Evolutionary conservation across 2,113 vertebrate genomes (phyloP), one percentile per base, ranked within the genome.

Genomic region (Dolichallabes microphthalmus): DNA sequence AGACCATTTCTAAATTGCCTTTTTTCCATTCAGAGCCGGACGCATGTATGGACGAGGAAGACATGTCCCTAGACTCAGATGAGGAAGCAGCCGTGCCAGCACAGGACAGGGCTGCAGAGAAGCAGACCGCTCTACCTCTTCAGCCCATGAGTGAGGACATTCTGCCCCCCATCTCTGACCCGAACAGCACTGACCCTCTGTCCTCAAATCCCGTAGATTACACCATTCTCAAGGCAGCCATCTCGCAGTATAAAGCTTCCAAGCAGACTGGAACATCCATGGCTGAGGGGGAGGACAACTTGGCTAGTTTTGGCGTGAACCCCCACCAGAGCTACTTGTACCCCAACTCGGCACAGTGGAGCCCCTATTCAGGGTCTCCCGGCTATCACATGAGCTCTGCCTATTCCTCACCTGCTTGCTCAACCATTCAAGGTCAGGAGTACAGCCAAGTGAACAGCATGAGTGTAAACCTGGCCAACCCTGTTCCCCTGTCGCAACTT

Each of bases 21-120:
- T 53, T 76, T 14, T 9, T 80, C 32, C 76, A 86, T 93, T 92
- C 89, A 89, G 93, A 92, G 89, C 91, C 93, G 60, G 94, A 94
- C 87, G 93, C 93, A 58, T 94, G 93, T 85, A 93, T 94, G 73
- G 94, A 94, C 73, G 98, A 96, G 92, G 98, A 98, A 92, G 98
- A 99, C 94, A 99, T 99, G 98, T 99, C 98, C 90, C 93, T 99
- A 92, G 98, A 98, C 94, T 99, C 98, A 82, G 97, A 96, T 87
- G 97, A 98, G 86, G 97, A 97, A 88, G 90, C 94, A 79, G 86
- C 93, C 87, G 90, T 93, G 86, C 94, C 91, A 74, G 63, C 93
- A n/a, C 91, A 88, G 93, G 91, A 92, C 82, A 73, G 30, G 50
- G 80, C 50, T 87, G 89, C 88, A 85, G 94, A 91, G 88, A 92